Conservation (phyloP, 2,797 vertebrate genomes). For the Acestrorhynchus altus region DNA sequence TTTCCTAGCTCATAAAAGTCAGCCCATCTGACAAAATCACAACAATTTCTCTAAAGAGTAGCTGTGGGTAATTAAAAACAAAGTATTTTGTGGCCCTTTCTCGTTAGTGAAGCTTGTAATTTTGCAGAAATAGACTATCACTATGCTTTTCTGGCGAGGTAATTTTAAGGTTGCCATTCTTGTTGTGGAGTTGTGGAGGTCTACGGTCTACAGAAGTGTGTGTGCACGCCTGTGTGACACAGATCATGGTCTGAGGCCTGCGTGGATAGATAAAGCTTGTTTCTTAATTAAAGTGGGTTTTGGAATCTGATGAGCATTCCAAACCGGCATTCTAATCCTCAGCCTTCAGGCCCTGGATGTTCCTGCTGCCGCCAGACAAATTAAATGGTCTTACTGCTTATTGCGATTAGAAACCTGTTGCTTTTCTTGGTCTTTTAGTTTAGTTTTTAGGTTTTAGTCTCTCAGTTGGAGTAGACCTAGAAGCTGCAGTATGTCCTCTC, state of each 20-base stretch:
- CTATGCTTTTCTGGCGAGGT: conserved; percentile 37
- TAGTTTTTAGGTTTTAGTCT: not conserved
- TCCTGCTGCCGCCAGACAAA: not conserved
- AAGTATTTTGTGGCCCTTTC: not conserved
- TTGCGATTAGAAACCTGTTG: not conserved
- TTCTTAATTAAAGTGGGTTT: conserved; percentile 59
- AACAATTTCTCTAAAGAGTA: conserved; percentile 1
- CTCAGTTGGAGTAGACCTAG: not conserved
- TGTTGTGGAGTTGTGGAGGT: conserved; percentile 13
- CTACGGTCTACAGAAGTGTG: conserved; percentile 2
- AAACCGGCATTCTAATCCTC: conserved; percentile 25
- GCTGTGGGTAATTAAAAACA: conserved; percentile 12
- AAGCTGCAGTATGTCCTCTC: not conserved
- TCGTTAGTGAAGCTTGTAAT: conserved; percentile 27
- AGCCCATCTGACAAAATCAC: conserved; percentile 3
- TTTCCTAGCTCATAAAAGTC: not conserved
- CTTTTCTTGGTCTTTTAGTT: not conserved
- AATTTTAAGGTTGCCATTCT: conserved; percentile 50
- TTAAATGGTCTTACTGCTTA: not conserved
- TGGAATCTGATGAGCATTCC: conserved; percentile 10
- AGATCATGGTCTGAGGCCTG: conserved; percentile 35
- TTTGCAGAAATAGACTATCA: conserved; percentile 36
- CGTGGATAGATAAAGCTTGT: conserved; percentile 56
- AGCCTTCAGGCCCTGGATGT: not conserved
- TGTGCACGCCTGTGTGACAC: not conserved